Evolutionary conservation across 2,888 invertebrate genomes (phyloP).

Genomic region (Apoderus coryli): DNA sequence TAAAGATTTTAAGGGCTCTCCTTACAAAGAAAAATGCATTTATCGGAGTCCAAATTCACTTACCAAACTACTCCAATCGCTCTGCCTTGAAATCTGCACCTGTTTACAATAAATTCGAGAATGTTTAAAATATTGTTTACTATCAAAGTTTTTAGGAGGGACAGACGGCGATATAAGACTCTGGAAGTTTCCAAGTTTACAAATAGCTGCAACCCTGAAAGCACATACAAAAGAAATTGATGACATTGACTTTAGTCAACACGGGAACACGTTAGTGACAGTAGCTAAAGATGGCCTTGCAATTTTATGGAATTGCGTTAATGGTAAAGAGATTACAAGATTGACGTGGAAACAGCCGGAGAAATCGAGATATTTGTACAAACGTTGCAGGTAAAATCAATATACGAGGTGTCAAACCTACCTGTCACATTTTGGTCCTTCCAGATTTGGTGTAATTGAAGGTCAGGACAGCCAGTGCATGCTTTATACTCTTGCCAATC

Average conservation of each 20-base stretch:
- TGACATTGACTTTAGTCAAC: constrained; percentile 81
- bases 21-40: too few relatives aligned
- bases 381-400: constrained; percentile 57
- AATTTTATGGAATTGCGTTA: constrained; percentile 60
- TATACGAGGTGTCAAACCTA: too few relatives aligned
- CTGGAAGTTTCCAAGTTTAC: constrained; percentile 79
- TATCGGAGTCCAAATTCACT: too few relatives aligned
- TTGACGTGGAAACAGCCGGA: constrained; percentile 64
- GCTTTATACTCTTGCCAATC: constrained; percentile 70
- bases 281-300: constrained; percentile 80
- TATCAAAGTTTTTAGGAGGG: constrained; percentile 48
- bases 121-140: too few relatives aligned
- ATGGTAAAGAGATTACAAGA: constrained; percentile 49
- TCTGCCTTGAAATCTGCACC: too few relatives aligned
- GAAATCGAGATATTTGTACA: constrained; percentile 66
- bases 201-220: constrained; percentile 50
- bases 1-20: too few relatives aligned
- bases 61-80: too few relatives aligned
- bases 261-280: constrained; percentile 60
- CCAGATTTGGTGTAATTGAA: constrained; percentile 57
- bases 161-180: constrained; percentile 75
- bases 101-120: too few relatives aligned
- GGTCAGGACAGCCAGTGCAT: constrained; percentile 48
- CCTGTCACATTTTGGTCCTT: constrained; percentile 13
- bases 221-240: constrained; percentile 87